These are phyloP conservation scores for Lepidurus arcticus DNA, from an alignment of 1,140 invertebrate genomes.

Conservation along the genomic window DNA sequence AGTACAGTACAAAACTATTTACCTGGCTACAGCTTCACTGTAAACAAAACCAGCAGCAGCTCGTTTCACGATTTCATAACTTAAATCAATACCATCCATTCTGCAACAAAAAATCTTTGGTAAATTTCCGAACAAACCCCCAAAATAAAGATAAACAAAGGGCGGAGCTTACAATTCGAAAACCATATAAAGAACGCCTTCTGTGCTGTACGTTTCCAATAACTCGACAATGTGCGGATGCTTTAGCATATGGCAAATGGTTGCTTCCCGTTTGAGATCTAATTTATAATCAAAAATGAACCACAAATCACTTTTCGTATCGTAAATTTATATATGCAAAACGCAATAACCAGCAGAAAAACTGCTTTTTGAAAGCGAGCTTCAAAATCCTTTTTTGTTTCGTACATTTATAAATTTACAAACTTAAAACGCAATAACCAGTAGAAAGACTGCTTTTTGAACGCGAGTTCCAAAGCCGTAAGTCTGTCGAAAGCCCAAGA, in stretches of 20 bases:
- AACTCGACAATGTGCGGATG: conserved; percentile 98
- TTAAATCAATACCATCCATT: conserved; percentile 97
- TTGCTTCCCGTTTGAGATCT: conserved; percentile 96
- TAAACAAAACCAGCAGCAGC: conserved; percentile 95
- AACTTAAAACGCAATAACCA: neutral
- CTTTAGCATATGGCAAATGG: conserved; percentile 98
- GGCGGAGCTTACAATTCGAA: conserved; percentile 93
- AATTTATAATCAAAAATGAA: conserved; percentile 44
- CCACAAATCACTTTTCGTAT: conserved; percentile 35
- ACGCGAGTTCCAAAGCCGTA: neutral
- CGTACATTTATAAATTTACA: neutral
- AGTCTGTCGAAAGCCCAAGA: neutral
- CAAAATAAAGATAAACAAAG: conserved; percentile 25
- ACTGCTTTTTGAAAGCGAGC: neutral
- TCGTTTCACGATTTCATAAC: conserved; percentile 94
- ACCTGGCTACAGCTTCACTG: conserved; percentile 97
- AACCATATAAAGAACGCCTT: conserved; percentile 98
- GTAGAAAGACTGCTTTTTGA: neutral
- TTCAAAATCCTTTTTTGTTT: neutral
- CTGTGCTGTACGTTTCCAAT: conserved; percentile 95
- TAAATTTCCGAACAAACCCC: neutral
- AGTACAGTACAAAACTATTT: conserved; percentile 42
- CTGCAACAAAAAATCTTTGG: conserved; percentile 57
- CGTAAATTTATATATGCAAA: neutral
- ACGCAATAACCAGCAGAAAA: neutral